Evolutionary conservation across 2,113 vertebrate species (phyloP).

Genomic region (Nycticebus coucang): DNA sequence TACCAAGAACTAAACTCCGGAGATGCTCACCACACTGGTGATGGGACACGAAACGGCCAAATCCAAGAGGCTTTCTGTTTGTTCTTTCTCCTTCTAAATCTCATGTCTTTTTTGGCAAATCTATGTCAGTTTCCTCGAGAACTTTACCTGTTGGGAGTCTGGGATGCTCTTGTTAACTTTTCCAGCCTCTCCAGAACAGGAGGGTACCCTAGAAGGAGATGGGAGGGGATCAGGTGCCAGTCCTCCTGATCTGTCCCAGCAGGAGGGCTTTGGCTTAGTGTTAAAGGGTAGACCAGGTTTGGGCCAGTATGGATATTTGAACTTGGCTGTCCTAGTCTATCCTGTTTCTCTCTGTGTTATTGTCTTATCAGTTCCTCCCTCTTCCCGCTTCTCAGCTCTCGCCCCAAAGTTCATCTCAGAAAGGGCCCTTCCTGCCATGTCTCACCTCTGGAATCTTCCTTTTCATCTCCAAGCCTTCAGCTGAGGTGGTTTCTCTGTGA

Average conservation of each 20-base stretch:
- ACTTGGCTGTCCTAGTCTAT: not conserved
- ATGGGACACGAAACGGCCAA: accelerated
- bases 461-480: not conserved
- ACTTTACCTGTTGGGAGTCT: not conserved
- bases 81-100: not conserved
- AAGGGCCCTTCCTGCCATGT: not conserved
- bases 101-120: not conserved
- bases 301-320: not conserved
- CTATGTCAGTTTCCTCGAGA: not conserved
- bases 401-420: not conserved
- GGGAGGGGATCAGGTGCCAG: not conserved
- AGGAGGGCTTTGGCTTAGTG: not conserved
- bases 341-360: accelerated
- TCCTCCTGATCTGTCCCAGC: not conserved
- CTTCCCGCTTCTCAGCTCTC: not conserved
- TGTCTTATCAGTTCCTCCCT: not conserved
- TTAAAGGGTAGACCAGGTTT: not conserved
- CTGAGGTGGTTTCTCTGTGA: not conserved
- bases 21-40: not conserved
- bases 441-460: not conserved
- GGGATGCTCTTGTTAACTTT: too few relatives aligned
- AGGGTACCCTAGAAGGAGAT: not conserved
- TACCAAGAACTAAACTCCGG: not conserved
- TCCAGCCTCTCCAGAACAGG: not conserved
- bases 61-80: not conserved